Evolutionary conservation across 1,140 invertebrate species (phyloP), one percentile per base, ranked within the genome.

Genomic region (Plectrocnemia conspersa): DNA sequence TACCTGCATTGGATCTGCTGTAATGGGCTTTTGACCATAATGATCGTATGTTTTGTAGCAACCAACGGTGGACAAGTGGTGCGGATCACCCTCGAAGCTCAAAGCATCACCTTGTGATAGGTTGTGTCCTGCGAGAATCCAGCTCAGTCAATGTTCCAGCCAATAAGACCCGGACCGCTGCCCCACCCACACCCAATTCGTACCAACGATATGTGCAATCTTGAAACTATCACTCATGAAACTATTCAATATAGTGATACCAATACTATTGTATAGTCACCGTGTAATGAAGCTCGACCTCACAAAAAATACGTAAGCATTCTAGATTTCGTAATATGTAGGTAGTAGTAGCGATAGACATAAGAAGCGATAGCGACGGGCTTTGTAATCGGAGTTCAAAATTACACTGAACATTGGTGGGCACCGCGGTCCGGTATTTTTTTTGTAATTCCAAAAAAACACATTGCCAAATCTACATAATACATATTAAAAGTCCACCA

Each of bases 11-110:
- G 56, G 76, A 73, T 74, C 82, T 73, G 70, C 78, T 75, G 65
- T 80, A 73, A 65, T 78, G 74, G 69, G 78, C 81, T 69, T 81
- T 78, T 67, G 77, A 70, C 68, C 80, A 73, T 79, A 78, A 71
- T 90, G 86, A 61, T 92, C 89, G 70, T 88, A 90, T 68, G 90
- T 90, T 68, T 83, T 82, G 73, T 88, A 92, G 72, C 89, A 92
- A 44, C 89, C 89, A 15, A 83, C 78, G 3, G 85, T 81, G 41
- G 82, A 83, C 58, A 84, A 82, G 41, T 79, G 72, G 59, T 82
- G 81, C 23, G 79, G 77, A 61, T 91, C 90, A 45, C 88, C 89
- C 64, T 88, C 86, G 47, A 89, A 82, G 68, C 88, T 91, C 76
- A 86, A 89, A 54, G 84, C 88, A 68, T 93, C 91, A 61, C 81